Evolutionary conservation across 2,797 vertebrate genomes (phyloP), one percentile per base, ranked within the genome.

Genomic region (Salmo trutta): DNA sequence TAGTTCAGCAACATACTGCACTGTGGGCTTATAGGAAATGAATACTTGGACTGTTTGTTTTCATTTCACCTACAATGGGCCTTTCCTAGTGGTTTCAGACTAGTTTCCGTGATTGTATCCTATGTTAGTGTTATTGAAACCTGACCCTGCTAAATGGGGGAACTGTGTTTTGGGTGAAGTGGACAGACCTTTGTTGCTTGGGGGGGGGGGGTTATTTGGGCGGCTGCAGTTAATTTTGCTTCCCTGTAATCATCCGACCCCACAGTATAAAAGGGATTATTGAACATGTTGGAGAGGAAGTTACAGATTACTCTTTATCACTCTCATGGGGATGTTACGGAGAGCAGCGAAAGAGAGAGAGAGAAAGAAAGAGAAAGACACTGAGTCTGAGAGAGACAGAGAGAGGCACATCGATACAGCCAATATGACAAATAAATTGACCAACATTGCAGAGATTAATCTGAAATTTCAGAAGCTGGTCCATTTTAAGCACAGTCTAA

Each of bases 231-330:
- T 86, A 85, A 90, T 82, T 91, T 86, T 86, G 88, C 90, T 91
- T 90, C 91, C 88, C 93, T 92, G 90, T 93, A 93, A 93, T 94
- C 92, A 92, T 92, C 87, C 84, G 88, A 87, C 88, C 90, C 88
- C 89, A 91, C 85, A 90, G 89, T 90, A 92, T 90, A 90, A 90
- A 90, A 75, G 86, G 91, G 90, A 94, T 92, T 92, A 91, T 91
- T 88, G 90, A 92, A 91, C 88, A 91, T 85, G 89, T 87, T 91
- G 87, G 41, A 14, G 87, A 86, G 92, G 93, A 93, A 94, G 92
- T 93, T 86, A 84, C 89, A 92, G 90, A 92, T 93, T 88, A 93
- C 90, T 93, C 85, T 91, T 93, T 93, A 92, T 89, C 84, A 89
- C 91, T 91, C 87, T 87, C 87, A 82, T 84, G 74, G 82, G 76